A percentile compares a stretch with the other conserved stretches of the same genome.
Conservation (phyloP, 2,113 vertebrate species). For the Periophthalmus modestus region DNA sequence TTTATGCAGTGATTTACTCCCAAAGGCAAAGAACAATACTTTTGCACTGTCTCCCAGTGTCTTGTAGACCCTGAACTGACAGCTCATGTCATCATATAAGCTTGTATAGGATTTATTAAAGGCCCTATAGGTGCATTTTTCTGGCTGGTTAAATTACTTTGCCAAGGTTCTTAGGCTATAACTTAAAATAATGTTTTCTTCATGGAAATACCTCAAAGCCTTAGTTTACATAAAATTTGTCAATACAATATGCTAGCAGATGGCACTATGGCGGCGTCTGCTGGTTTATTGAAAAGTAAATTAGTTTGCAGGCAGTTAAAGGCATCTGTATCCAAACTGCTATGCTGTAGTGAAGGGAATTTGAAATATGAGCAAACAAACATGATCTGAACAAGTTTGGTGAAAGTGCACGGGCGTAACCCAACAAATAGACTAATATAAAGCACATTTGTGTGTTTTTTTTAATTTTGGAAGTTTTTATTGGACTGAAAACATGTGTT, state of each 20-base stretch:
- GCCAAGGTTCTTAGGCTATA: not conserved
- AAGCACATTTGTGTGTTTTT: no score
- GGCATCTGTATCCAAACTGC: no score
- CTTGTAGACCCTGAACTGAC: not conserved
- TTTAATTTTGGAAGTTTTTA: no score
- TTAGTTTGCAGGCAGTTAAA: no score
- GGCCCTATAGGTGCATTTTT: not conserved
- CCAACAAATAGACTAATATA: no score
- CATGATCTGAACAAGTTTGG: no score
- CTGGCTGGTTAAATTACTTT: not conserved
- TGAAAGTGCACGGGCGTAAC: no score
- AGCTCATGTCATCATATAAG: not conserved
- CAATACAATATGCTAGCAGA: not conserved
- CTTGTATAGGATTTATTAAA: not conserved
- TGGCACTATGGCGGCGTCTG: not conserved
- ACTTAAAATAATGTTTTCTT: no score
- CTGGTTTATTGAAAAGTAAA: not conserved
- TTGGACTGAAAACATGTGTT: no score
- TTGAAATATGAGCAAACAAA: no score
- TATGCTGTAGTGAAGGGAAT: no score
- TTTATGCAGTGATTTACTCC: constrained; percentile 38
- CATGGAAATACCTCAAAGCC: not conserved
- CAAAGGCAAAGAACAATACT: constrained; percentile 20
- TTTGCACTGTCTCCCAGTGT: not conserved
- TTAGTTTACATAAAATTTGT: not conserved